A percentile compares a stretch with the other conserved stretches of the same genome.
phyloP scores from a whole-genome alignment of 2,113 vertebrate genomes.

The Rhabdomys dilectus region DNA sequence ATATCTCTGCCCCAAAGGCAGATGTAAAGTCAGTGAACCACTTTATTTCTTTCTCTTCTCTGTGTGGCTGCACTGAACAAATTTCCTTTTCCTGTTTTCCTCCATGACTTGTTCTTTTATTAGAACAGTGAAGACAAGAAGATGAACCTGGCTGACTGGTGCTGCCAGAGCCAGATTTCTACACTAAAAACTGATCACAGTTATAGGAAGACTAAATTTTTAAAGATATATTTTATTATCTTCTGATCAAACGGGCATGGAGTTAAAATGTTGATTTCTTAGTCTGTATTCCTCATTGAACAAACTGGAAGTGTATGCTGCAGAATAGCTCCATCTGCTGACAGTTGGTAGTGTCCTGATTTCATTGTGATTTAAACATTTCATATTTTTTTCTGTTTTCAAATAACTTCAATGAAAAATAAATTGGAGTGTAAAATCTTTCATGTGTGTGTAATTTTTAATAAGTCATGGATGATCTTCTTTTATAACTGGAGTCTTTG shows the following conservation, averaged over 20 bases:
- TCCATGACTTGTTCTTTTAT: neutral
- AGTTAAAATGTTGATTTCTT: slow-evolving; percentile 61
- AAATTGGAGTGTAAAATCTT: neutral
- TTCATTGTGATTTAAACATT: slow-evolving; percentile 75
- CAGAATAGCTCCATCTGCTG: slow-evolving; percentile 86
- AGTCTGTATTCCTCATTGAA: slow-evolving; percentile 66
- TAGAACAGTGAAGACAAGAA: neutral
- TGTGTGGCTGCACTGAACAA: neutral
- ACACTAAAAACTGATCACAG: neutral
- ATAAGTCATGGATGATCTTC: neutral
- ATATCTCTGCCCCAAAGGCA: neutral
- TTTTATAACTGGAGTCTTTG: neutral
- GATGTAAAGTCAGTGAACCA: neutral
- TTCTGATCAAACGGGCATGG: slow-evolving; percentile 58
- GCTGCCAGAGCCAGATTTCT: neutral
- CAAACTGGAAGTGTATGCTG: slow-evolving; percentile 62
- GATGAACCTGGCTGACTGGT: neutral
- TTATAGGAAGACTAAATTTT: slow-evolving; percentile 65
- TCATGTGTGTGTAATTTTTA: neutral
- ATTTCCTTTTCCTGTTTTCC: neutral
- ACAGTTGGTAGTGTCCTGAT: slow-evolving; percentile 70
- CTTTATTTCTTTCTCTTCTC: neutral
- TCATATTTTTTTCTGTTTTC: slow-evolving; percentile 14
- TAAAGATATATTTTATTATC: slow-evolving; percentile 57
- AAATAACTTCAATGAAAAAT: slow-evolving; percentile 43